Evolutionary conservation across 2,888 invertebrate species (phyloP).

Genomic region (Lingula anatina): DNA sequence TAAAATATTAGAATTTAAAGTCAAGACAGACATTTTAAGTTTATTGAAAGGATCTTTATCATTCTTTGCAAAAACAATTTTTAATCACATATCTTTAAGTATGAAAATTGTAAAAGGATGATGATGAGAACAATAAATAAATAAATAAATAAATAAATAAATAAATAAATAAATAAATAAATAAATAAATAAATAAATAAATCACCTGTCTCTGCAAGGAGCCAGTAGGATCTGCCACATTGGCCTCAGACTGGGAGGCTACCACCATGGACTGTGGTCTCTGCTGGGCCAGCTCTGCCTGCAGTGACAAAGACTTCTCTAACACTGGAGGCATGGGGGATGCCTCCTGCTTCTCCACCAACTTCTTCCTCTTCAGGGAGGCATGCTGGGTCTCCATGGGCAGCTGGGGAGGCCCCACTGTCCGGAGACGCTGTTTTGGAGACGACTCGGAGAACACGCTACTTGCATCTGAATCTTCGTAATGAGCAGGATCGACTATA

Average conservation of each 20-base stretch:
- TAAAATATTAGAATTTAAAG: too few species aligned
- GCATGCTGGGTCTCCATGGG: constrained; percentile 55
- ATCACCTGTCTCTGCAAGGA: constrained; percentile 46
- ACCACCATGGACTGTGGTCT: constrained; percentile 51
- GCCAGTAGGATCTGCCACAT: constrained; percentile 37
- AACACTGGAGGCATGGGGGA: constrained; percentile 52
- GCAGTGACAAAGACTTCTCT: constrained; percentile 51
- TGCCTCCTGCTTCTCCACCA: constrained; percentile 14
- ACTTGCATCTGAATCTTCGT: constrained; percentile 44
- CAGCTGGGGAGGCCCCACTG: constrained; percentile 11
- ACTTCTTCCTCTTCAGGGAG: constrained; percentile 55
- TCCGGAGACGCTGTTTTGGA: constrained; percentile 18
- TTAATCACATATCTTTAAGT: too few species aligned
- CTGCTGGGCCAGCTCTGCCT: constrained; percentile 50
- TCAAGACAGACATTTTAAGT: too few species aligned
- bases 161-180: too few species aligned
- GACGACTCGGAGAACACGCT: constrained; percentile 34
- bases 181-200: too few species aligned
- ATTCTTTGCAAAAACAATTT: too few species aligned
- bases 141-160: too few species aligned
- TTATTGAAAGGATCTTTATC: too few species aligned
- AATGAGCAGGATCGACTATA: too few species aligned
- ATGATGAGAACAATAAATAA: too few species aligned
- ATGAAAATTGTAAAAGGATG: too few species aligned
- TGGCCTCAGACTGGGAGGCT: constrained; percentile 45